These are phyloP conservation scores for Mus minutoides DNA, from an alignment of 2,797 vertebrate species.

Conservation along the genomic window DNA sequence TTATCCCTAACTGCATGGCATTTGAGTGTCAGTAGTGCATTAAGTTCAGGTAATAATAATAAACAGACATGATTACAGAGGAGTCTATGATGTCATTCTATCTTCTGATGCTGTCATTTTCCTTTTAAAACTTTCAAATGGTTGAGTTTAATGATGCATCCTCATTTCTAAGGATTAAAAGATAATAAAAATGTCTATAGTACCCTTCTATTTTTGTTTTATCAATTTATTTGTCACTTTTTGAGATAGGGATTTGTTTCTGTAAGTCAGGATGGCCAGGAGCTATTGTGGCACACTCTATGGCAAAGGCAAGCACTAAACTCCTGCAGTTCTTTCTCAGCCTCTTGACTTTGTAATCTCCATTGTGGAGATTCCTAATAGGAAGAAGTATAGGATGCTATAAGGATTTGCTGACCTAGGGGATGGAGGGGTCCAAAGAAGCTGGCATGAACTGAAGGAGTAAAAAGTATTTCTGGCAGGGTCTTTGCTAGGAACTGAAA, in stretches of 20 bases:
- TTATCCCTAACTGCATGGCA: not conserved
- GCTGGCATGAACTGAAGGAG: constrained; percentile 33
- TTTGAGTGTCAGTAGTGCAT: constrained; percentile 52
- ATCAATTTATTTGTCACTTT: not conserved
- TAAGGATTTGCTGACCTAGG: constrained; percentile 41
- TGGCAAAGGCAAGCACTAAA: not conserved
- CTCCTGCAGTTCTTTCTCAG: not conserved
- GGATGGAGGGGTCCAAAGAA: not conserved
- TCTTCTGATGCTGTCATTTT: constrained; percentile 54
- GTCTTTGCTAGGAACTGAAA: constrained; percentile 56
- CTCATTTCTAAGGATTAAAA: constrained; percentile 58
- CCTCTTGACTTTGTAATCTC: constrained; percentile 19
- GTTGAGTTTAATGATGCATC: constrained; percentile 33
- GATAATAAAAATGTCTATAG: constrained; percentile 6
- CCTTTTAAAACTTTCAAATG: constrained; percentile 28
- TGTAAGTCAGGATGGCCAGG: not conserved
- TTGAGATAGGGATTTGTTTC: not conserved
- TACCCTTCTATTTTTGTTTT: not conserved
- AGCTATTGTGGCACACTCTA: not conserved
- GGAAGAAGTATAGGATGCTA: constrained; percentile 37
- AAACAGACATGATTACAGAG: constrained; percentile 7
- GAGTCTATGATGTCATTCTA: constrained; percentile 45
- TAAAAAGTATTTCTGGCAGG: constrained; percentile 69
- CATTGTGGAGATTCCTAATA: constrained; percentile 28
- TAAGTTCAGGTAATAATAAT: not conserved